Evolutionary conservation across 2,888 invertebrate species (phyloP).

Genomic region (Urechis unicinctus): DNA sequence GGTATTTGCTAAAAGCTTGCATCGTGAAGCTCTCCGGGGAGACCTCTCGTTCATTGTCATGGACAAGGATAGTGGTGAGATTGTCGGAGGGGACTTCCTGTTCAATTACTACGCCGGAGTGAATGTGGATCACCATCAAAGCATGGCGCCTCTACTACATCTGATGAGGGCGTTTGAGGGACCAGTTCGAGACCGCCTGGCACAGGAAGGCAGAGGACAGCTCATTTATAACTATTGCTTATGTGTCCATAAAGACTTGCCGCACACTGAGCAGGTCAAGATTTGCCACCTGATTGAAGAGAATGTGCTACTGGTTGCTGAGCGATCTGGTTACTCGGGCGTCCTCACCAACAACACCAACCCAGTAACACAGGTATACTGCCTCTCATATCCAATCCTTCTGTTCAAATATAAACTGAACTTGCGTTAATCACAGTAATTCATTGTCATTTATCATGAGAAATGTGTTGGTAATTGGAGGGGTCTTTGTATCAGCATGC

Average conservation of each 20-base stretch:
- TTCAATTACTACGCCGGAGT: constrained; percentile 14
- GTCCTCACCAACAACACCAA: constrained; percentile 17
- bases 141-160: constrained; percentile 14
- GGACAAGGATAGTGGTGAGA: constrained; percentile 5
- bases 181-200: constrained; percentile 9
- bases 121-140: constrained; percentile 10
- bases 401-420: background rate
- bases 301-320: constrained; percentile 8
- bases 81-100: constrained; percentile 18
- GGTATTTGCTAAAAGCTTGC: constrained; percentile 12
- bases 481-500: too few species aligned
- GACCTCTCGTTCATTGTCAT: constrained; percentile 13
- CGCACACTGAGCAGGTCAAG: constrained; percentile 14
- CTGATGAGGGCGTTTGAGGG: constrained; percentile 10
- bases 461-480: too few species aligned
- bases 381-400: background rate
- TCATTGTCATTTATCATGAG: too few species aligned
- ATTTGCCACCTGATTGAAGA: constrained; percentile 17
- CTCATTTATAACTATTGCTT: constrained; percentile 15
- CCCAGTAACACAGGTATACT: constrained; percentile 14
- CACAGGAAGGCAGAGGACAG: background rate
- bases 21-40: constrained; percentile 4
- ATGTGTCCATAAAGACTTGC: constrained; percentile 17
- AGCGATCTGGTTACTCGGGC: constrained; percentile 5
- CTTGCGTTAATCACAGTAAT: too few species aligned